A percentile compares a stretch with the other conserved stretches of the same genome.
Evolutionary conservation across 2,797 vertebrate species (phyloP).

Genomic region (Pantherophis alleghaniensis): DNA sequence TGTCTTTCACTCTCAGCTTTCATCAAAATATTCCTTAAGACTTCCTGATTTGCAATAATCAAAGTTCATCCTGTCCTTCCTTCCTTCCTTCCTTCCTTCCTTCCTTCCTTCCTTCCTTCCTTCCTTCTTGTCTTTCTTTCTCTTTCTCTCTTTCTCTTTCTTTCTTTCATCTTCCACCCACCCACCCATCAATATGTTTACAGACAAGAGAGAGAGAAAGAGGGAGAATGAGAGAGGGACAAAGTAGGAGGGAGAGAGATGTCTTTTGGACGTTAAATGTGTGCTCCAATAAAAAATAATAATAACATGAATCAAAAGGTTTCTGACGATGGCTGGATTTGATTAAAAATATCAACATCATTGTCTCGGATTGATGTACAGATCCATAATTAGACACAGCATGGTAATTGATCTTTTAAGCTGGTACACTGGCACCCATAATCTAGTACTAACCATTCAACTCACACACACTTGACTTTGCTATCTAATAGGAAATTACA

Average conservation of each 20-base stretch:
- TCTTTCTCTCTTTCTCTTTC: too few species aligned
- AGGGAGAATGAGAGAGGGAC: neutral
- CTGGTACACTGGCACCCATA: neutral
- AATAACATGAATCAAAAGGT: neutral
- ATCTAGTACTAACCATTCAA: conserved; percentile 9
- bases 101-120: too few species aligned
- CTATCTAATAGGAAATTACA: conserved; percentile 27
- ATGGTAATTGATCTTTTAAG: conserved; percentile 10
- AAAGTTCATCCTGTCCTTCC: neutral
- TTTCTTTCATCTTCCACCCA: neutral
- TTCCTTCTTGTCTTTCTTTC: too few species aligned
- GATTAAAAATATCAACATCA: neutral
- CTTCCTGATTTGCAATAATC: neutral
- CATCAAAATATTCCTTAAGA: neutral
- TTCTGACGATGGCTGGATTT: neutral
- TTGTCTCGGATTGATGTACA: neutral
- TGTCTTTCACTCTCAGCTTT: neutral
- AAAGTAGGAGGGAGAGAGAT: neutral
- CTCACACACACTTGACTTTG: conserved; percentile 11
- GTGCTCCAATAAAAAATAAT: neutral
- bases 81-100: neutral
- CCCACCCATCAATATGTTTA: neutral
- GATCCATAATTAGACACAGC: neutral
- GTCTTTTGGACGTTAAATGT: neutral
- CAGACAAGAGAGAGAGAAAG: neutral